Percentiles rank a stretch among this genome's conserved stretches.
phyloP scores from a whole-genome alignment of 2,888 invertebrate species.

The Acronicta aceris region DNA sequence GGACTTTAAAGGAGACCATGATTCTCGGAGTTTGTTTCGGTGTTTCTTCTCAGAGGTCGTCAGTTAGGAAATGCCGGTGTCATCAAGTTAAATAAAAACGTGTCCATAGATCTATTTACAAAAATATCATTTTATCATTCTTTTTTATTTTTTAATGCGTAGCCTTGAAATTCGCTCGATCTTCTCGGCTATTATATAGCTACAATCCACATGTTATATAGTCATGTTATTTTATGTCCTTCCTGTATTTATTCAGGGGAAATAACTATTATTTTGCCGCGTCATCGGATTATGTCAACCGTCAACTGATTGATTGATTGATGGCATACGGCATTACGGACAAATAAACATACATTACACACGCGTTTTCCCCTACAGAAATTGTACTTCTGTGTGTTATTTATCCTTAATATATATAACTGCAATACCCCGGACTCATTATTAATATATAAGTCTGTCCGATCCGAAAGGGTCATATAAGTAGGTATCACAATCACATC shows the following conservation, averaged over 20 bases:
- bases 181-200: not conserved
- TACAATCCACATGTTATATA: not conserved
- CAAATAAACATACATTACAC: conserved; percentile 17
- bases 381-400: not conserved
- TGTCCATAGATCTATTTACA: too few species aligned
- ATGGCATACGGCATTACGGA: conserved; percentile 5
- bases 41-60: too few species aligned
- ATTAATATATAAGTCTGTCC: too few species aligned
- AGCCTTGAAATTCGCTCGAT: not conserved
- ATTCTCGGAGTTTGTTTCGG: too few species aligned
- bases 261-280: conserved; percentile 22
- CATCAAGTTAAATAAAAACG: too few species aligned
- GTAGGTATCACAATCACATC: too few species aligned
- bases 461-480: too few species aligned
- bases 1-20: too few species aligned
- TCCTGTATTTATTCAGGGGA: conserved; percentile 22
- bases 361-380: conserved; percentile 17
- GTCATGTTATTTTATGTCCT: conserved; percentile 35
- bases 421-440: not conserved
- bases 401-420: conserved; percentile 30
- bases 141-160: too few species aligned
- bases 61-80: too few species aligned
- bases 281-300: conserved; percentile 29
- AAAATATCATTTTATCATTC: too few species aligned
- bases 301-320: conserved; percentile 31